phyloP scores from a whole-genome alignment of 2,797 vertebrate genomes.

The Gallinago solitaria region DNA sequence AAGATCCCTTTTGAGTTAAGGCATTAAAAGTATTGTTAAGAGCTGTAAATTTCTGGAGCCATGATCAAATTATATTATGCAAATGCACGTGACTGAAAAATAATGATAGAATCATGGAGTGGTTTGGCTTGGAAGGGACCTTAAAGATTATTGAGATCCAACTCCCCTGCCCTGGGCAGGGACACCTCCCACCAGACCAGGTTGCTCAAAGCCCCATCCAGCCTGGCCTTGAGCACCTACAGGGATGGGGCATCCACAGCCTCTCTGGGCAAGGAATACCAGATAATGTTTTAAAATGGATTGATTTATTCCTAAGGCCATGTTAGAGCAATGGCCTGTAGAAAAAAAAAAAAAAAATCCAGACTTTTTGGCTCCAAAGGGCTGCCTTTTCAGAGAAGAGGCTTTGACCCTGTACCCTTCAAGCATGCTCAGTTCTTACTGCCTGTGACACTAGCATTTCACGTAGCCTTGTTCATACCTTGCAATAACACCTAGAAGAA shows the following conservation, averaged over 20 bases:
- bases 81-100: neutral
- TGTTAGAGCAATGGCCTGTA: neutral
- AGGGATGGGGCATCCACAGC: neutral
- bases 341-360: neutral
- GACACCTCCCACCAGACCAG: neutral
- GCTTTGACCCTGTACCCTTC: neutral
- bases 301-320: neutral
- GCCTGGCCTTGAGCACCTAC: neutral
- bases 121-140: neutral
- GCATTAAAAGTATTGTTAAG: neutral
- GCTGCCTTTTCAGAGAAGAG: neutral
- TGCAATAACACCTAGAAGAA: neutral
- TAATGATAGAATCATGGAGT: neutral
- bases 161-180: neutral
- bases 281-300: neutral
- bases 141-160: neutral
- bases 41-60: neutral
- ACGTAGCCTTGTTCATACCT: neutral
- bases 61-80: neutral
- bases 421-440: neutral
- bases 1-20: neutral
- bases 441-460: neutral
- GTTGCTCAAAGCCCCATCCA: neutral
- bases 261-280: neutral
- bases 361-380: neutral